Conservation (phyloP, 2,888 invertebrate genomes). For the Malthinus flaveolus region DNA sequence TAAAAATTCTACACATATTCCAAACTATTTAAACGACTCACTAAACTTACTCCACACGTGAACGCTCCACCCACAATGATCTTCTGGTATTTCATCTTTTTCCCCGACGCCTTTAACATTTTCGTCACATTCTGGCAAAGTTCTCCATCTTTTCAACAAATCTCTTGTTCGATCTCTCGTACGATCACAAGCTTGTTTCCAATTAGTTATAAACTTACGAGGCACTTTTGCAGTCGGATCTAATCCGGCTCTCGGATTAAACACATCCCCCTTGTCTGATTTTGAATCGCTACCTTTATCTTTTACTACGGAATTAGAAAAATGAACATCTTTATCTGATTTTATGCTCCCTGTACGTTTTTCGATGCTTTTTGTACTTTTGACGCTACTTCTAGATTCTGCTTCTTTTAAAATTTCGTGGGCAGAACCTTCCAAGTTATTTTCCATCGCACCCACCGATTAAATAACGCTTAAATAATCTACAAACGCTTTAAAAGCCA, state of each 20-base stretch:
- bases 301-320: constrained; percentile 42
- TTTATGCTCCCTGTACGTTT: constrained; percentile 50
- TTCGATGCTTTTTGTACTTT: constrained; percentile 50
- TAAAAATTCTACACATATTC: constrained; percentile 46
- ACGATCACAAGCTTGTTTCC: constrained; percentile 75
- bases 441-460: no score
- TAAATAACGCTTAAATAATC: no score
- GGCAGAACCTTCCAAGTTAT: no score
- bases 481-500: no score
- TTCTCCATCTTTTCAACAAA: constrained; percentile 70
- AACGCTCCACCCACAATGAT: constrained; percentile 72
- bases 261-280: constrained; percentile 22
- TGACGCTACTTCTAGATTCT: constrained; percentile 47
- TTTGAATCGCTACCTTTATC: constrained; percentile 35
- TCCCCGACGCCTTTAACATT: constrained; percentile 49
- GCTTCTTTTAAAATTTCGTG: constrained; percentile 42
- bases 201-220: constrained; percentile 72
- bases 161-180: constrained; percentile 76
- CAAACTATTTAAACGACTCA: neutral
- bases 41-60: constrained; percentile 73
- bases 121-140: constrained; percentile 64
- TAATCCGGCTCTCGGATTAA: constrained; percentile 34
- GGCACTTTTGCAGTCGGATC: constrained; percentile 64
- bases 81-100: constrained; percentile 51
- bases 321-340: constrained; percentile 52